Conservation (phyloP, 2,113 vertebrate species). For the Mungos mungo region DNA sequence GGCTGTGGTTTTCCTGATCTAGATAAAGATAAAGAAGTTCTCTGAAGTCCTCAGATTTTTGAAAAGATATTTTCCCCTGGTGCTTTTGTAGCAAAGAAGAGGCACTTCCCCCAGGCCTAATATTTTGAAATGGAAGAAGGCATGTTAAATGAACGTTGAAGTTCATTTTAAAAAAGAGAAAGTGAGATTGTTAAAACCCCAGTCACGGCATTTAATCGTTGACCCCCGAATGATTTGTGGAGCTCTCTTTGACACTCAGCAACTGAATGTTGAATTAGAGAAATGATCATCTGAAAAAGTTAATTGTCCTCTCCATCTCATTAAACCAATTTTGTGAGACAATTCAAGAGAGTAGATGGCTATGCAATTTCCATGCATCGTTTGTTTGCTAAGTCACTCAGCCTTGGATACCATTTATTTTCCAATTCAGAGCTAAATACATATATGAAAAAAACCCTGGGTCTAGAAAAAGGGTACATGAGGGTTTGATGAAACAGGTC, state of each 20-base stretch:
- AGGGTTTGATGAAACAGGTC: conserved; percentile 44
- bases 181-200: conserved; percentile 30
- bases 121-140: conserved; percentile 16
- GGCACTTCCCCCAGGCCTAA: background rate
- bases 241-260: conserved; percentile 26
- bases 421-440: conserved; percentile 52
- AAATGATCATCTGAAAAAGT: conserved; percentile 70
- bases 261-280: conserved; percentile 43
- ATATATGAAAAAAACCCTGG: background rate
- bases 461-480: conserved; percentile 21
- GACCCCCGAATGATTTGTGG: conserved; percentile 42
- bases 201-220: background rate
- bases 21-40: background rate
- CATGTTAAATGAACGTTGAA: background rate
- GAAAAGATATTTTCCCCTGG: background rate
- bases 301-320: conserved; percentile 54
- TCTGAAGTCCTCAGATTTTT: background rate
- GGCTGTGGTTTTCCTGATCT: background rate
- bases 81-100: conserved; percentile 2
- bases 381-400: conserved; percentile 64
- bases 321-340: conserved; percentile 69
- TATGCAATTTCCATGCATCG: conserved; percentile 24
- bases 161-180: conserved; percentile 53
- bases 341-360: conserved; percentile 45
- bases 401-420: conserved; percentile 57